Evolutionary conservation across 92 coral and sea anemone species (phyloP), one percentile per base, ranked within the genome.

Genomic region (Epizoanthus ramosus): DNA sequence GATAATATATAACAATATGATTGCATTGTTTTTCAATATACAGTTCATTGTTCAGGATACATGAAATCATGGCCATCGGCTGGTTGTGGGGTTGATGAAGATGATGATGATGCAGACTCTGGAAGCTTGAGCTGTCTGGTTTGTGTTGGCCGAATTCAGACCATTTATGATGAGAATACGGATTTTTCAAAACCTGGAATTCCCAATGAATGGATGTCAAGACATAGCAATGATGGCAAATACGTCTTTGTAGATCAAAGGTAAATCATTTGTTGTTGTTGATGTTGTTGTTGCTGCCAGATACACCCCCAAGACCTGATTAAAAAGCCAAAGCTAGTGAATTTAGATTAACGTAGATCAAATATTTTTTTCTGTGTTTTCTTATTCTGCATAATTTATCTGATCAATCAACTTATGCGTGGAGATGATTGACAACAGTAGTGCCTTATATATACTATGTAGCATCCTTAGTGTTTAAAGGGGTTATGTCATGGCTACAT

Each of bases 11-110:
- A 16, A 63, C n/a, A 22, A 22, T 7, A 16, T 63, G 3, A 68
- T 54, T 50, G 28, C 5, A 33, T 14, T 33, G 2, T 56, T 13
- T 23, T 31, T 63, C 65, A 10, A 71, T 65, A 45, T 83, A 14
- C 73, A 95, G 98, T 93, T 68, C 93, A 92, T 8, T 91, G 88
- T 67, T 90, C 97, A n/a, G 98, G 98, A 0, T 95, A 87, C 58
- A 76, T 95, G 14, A 93, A 91, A 73, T 89, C 98, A 15, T 95
- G 98, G 98, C 98, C 98, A 3, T 93, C 98, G 12, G 68, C 93
- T 3, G 88, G 87, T 18, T 23, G 71, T 19, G 60, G 91, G 23
- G 1, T 85, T 37, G 93, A 91, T 37, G 95, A 95, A 1, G 95
- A 90, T 8, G 97, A 95, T 9, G 93, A 92, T 68, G 93, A 92